A percentile compares a stretch with the other conserved stretches of the same genome.
phyloP scores from a whole-genome alignment of 2,888 invertebrate genomes.

The Gordius sp. region DNA sequence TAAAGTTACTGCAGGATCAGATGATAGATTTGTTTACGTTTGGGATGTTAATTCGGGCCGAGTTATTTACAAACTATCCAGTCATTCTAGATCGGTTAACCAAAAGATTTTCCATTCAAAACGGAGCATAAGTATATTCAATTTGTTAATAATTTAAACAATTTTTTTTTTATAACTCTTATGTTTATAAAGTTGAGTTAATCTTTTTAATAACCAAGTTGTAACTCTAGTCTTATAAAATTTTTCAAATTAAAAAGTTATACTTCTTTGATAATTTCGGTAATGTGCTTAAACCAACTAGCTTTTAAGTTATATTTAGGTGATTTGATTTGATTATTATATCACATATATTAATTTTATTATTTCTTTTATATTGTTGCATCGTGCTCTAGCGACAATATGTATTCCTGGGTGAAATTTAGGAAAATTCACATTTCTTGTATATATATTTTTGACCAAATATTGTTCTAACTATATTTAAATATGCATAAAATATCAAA shows the following conservation, averaged over 20 bases:
- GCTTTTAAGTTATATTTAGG: no score
- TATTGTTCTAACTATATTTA: no score
- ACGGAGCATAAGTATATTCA: conserved; percentile 49
- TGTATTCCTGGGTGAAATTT: conserved; percentile 73
- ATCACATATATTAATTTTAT: conserved; percentile 17
- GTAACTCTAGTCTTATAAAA: no score
- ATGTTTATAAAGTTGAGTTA: conserved; percentile 13
- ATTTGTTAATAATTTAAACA: conserved; percentile 18
- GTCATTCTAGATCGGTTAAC: conserved; percentile 87
- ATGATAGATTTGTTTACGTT: conserved; percentile 73
- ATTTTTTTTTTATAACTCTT: conserved; percentile 7
- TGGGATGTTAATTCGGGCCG: conserved; percentile 82
- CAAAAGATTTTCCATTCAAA: conserved; percentile 75
- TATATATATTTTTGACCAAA: no score
- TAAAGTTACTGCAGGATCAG: conserved; percentile 65
- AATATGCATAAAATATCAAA: no score
- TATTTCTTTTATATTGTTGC: conserved; percentile 38
- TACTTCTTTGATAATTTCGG: no score
- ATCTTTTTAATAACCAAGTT: no score
- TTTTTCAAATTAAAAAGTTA: no score
- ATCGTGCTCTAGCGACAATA: conserved; percentile 80
- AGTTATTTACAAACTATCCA: conserved; percentile 78
- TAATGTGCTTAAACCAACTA: no score
- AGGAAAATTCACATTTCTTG: neutral
- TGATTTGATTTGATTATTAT: no score